Evolutionary conservation across 2,113 vertebrate genomes (phyloP).

Genomic region (Alectura lathami): DNA sequence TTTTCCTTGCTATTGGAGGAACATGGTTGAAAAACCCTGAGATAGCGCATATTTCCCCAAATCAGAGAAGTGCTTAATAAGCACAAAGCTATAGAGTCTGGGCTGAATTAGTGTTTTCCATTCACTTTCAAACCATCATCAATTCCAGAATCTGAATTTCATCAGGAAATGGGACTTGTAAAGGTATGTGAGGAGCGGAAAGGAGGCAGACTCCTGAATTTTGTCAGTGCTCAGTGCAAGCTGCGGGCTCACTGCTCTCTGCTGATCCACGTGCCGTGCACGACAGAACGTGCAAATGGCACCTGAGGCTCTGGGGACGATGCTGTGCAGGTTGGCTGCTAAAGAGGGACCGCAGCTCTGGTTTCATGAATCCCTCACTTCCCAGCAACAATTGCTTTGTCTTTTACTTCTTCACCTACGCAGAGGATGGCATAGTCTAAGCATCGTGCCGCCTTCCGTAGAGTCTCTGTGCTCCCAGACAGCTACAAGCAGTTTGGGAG

Average conservation of each 20-base stretch:
- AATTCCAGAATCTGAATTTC: not conserved
- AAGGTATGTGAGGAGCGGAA: not conserved
- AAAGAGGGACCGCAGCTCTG: not conserved
- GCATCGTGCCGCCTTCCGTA: rapidly evolving
- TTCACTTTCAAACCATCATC: not conserved
- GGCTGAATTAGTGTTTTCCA: not conserved
- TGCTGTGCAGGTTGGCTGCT: not conserved
- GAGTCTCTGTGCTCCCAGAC: not conserved
- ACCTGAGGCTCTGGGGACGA: not conserved
- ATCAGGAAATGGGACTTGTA: not conserved
- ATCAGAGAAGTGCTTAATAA: not conserved
- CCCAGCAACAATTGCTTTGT: not conserved
- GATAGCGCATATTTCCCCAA: not conserved
- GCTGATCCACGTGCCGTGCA: not conserved
- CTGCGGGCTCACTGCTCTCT: rapidly evolving
- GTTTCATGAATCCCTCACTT: not conserved
- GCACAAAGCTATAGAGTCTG: not conserved
- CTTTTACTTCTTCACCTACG: not conserved
- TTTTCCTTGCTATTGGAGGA: not conserved
- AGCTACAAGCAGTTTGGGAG: not conserved
- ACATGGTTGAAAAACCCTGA: not conserved
- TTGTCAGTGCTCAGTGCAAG: not conserved
- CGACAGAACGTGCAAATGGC: not conserved
- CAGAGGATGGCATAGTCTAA: not conserved
- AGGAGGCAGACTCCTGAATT: not conserved